Evolutionary conservation across 2,797 vertebrate genomes (phyloP).

Genomic region (Brachyrhaphis roseni): DNA sequence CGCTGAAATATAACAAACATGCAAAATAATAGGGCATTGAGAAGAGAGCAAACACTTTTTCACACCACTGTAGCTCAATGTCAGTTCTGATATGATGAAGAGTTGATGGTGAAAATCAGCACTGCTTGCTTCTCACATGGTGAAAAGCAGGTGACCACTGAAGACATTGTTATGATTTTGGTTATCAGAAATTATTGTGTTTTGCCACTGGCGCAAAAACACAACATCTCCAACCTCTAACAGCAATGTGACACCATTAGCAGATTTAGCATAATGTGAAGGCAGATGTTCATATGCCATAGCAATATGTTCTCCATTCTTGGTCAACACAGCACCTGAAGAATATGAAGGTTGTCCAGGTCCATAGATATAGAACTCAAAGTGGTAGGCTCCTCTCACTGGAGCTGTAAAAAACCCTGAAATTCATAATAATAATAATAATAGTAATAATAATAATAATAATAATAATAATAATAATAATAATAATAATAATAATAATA

Average conservation of each 20-base stretch:
- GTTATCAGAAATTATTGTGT: background rate
- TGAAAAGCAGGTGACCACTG: constrained; percentile 61
- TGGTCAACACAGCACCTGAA: constrained; percentile 20
- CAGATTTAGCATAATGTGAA: rapidly evolving
- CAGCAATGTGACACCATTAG: constrained; percentile 47
- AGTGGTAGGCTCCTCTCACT: too few relatives aligned
- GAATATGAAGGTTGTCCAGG: background rate
- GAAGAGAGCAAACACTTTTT: too few relatives aligned
- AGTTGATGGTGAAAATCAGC: background rate
- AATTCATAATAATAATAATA: background rate
- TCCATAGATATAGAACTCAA: constrained; percentile 26
- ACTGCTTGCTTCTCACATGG: constrained; percentile 26
- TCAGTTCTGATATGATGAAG: background rate
- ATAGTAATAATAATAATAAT: background rate
- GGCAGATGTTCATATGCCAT: background rate
- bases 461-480: too few relatives aligned
- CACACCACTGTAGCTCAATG: too few relatives aligned
- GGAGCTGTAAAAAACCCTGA: constrained; percentile 22
- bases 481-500: too few relatives aligned
- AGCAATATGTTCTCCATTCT: constrained; percentile 32
- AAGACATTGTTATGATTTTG: constrained; percentile 29
- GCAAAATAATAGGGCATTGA: too few relatives aligned
- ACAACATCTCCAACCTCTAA: constrained; percentile 62
- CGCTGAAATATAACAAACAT: too few relatives aligned
- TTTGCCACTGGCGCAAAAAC: background rate